A percentile compares a stretch with the other conserved stretches of the same genome.
phyloP scores from a whole-genome alignment of 2,888 invertebrate genomes.

The Drosophila demipolita region DNA sequence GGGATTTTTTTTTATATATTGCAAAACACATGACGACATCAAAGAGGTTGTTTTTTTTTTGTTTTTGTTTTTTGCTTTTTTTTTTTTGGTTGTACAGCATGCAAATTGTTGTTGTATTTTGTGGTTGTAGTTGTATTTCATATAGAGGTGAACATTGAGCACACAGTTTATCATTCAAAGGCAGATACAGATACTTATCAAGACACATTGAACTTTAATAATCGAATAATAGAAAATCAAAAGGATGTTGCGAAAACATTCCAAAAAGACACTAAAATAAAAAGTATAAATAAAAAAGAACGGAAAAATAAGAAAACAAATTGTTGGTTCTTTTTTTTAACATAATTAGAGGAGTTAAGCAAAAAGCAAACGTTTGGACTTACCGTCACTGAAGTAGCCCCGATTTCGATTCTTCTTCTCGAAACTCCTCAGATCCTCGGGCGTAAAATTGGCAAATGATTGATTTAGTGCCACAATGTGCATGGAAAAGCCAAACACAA shows the following conservation, averaged over 20 bases:
- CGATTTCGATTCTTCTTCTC: constrained; percentile 86
- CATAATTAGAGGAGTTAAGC: constrained; percentile 22
- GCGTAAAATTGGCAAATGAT: constrained; percentile 91
- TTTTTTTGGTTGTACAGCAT: constrained; percentile 72
- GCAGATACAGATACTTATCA: constrained; percentile 84
- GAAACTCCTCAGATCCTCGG: constrained; percentile 87
- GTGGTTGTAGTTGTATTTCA: constrained; percentile 67
- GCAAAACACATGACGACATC: constrained; percentile 67
- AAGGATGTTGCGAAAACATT: constrained; percentile 74
- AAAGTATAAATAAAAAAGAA: constrained; percentile 5
- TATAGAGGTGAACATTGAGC: constrained; percentile 68
- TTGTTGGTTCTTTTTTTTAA: constrained; percentile 2
- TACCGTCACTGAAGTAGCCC: constrained; percentile 91
- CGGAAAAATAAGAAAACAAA: background rate
- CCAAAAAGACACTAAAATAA: constrained; percentile 45
- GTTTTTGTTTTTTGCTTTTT: constrained; percentile 38
- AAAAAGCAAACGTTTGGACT: constrained; percentile 83
- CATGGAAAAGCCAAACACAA: constrained; percentile 99
- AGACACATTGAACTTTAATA: constrained; percentile 73
- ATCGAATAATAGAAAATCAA: constrained; percentile 33
- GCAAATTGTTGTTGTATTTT: constrained; percentile 77
- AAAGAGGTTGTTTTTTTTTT: constrained; percentile 53
- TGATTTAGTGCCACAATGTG: constrained; percentile 98
- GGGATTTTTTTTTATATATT: constrained; percentile 6
- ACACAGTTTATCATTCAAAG: constrained; percentile 74